Evolutionary conservation across 2,113 vertebrate genomes (phyloP).

Genomic region (Eptesicus fuscus): DNA sequence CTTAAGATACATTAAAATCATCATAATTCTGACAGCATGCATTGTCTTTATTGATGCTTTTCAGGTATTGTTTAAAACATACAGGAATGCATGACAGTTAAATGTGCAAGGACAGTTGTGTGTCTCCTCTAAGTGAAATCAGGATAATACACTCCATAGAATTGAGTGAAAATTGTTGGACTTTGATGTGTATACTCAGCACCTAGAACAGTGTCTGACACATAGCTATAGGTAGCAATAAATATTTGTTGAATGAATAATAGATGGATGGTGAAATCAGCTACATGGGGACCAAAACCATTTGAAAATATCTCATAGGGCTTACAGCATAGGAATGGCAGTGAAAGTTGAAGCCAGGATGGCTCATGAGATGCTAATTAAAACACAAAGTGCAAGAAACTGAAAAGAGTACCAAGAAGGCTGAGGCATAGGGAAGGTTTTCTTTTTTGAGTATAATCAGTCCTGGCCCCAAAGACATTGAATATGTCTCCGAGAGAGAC

Average conservation of each 20-base stretch:
- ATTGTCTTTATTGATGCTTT: neutral
- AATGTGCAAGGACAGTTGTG: neutral
- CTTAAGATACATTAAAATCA: neutral
- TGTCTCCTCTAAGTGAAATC: neutral
- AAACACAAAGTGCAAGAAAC: neutral
- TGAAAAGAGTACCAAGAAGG: neutral
- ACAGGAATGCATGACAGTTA: neutral
- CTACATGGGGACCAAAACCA: neutral
- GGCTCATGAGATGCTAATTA: neutral
- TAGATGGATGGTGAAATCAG: neutral
- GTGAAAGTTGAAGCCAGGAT: neutral
- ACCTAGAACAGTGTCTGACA: neutral
- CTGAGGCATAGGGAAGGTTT: neutral
- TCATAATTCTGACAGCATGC: neutral
- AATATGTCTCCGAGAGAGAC: neutral
- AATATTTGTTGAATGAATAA: neutral
- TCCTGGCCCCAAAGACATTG: neutral
- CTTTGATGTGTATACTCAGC: neutral
- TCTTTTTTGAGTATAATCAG: neutral
- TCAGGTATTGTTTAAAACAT: neutral
- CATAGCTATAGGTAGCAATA: neutral
- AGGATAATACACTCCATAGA: neutral
- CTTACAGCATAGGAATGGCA: neutral
- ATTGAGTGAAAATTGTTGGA: neutral
- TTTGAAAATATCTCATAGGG: neutral